phyloP scores from a whole-genome alignment of 2,797 vertebrate genomes.

The Benthosema pterotum region DNA sequence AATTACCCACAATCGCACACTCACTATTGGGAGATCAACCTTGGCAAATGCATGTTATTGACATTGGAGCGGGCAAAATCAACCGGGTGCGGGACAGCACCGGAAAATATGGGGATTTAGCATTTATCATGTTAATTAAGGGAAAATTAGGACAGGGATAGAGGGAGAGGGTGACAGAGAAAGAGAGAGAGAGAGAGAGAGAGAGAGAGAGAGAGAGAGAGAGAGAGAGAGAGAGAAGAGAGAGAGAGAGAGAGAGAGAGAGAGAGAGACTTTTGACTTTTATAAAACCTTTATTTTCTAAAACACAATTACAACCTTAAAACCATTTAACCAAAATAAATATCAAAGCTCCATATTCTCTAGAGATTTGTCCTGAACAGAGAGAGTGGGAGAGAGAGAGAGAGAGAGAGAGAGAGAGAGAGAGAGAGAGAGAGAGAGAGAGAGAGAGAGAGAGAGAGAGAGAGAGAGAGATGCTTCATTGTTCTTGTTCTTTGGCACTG shows the following conservation, averaged over 20 bases:
- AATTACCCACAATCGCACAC: conserved; percentile 70
- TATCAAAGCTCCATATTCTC: too few species aligned
- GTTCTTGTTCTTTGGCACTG: conserved; percentile 23
- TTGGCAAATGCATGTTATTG: conserved; percentile 53
- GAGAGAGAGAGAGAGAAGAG: conserved; percentile 25
- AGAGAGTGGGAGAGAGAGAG: conserved; percentile 30
- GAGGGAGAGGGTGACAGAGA: conserved; percentile 30
- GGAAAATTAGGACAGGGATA: conserved; percentile 33
- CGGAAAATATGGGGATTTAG: conserved; percentile 32
- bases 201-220: conserved; percentile 28
- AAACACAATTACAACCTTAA: too few species aligned
- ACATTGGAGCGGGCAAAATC: conserved; percentile 42
- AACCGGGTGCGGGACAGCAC: conserved; percentile 43
- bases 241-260: neutral
- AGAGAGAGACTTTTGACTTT: conserved; percentile 12
- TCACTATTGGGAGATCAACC: conserved; percentile 70
- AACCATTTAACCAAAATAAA: too few species aligned
- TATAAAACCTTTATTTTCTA: too few species aligned
- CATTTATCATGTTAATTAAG: conserved; percentile 60
- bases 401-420: conserved; percentile 31
- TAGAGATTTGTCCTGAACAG: too few species aligned
- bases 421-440: conserved; percentile 29
- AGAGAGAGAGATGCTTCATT: conserved; percentile 10
- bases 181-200: conserved; percentile 26
- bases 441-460: conserved; percentile 29